Base-by-base conservation (phyloP, 1,140 invertebrate species). In the Drosophila dunni region DNA sequence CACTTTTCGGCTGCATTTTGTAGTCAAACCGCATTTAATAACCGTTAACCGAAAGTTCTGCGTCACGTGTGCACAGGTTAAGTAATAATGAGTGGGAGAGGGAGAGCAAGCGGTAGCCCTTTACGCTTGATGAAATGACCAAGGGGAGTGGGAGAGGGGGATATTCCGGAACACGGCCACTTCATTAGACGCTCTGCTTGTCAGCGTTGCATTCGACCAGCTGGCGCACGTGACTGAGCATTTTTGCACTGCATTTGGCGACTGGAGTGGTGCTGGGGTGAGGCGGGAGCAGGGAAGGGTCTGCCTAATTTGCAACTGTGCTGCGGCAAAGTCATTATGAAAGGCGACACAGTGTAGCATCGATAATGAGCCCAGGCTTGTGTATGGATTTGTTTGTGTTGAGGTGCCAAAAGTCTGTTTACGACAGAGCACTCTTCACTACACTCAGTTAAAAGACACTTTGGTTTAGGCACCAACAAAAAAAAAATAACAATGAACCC, bases 11-110 rank as follows among this genome's bases (percentile, higher is more conserved):
- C 64, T 51, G 62, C 82, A 64, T 89, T 69, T 78, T 83, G 73
- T 80, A 78, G 80, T 84, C 82, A 81, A 86, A 85, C 82, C 81
- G 67, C 77, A 89, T 89, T 89, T 83, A 88, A 88, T 89, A 89
- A 89, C 85, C 78, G 84, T 89, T 89, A 89, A 84, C 78, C 78
- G 81, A 83, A 84, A 89, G 62, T 81, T 90, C 80, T 76, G 84
- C 80, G 84, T 84, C 84, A 89, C 84, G 84, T 89, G 84, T 85
- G 71, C 15, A 17, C 10, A 36, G 17, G 13, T 45, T 54, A 40
- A 24, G 40, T 54, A 54, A 64, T 51, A n/a, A 45, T 44, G 36
- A 48, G 34, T 15, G 46, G 13, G 46, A 10, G 24, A 33, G 53
- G 15, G 15, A 15, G 17, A 36, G 67, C 10, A 50, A 17, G 24